Conservation (phyloP, 2,797 vertebrate genomes). For the Rhadinocentrus ornatus region DNA sequence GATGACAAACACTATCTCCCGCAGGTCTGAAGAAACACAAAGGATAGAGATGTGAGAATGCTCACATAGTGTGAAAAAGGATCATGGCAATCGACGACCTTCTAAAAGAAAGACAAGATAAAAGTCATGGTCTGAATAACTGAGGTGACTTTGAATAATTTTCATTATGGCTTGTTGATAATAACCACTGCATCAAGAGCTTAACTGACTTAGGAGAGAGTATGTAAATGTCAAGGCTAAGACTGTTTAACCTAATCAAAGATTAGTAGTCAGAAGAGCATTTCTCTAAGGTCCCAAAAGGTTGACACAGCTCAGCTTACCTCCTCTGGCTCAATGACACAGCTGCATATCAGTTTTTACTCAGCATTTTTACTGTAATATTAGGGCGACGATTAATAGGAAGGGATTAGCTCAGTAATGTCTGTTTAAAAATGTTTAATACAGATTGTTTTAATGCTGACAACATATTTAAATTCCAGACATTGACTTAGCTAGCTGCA, state of each 20-base stretch:
- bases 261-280: constrained; percentile 56
- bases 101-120: constrained; percentile 56
- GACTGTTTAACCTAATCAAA: constrained; percentile 63
- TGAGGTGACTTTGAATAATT: constrained; percentile 66
- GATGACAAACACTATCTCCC: constrained; percentile 93
- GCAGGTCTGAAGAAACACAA: constrained; percentile 86
- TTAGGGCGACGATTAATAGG: constrained; percentile 41
- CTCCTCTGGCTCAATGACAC: constrained; percentile 32
- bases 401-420: constrained; percentile 31
- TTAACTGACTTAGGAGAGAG: constrained; percentile 64
- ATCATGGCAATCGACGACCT: constrained; percentile 67
- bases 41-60: constrained; percentile 53
- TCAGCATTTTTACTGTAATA: constrained; percentile 17
- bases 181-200: constrained; percentile 60
- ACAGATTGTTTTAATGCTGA: constrained; percentile 6
- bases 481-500: constrained; percentile 22
- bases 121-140: constrained; percentile 47
- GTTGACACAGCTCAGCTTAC: constrained; percentile 58
- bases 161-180: constrained; percentile 63
- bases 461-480: constrained; percentile 36
- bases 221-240: constrained; percentile 63
- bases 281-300: constrained; percentile 49
- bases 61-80: constrained; percentile 44
- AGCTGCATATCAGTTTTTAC: constrained; percentile 34
- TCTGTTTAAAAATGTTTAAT: constrained; percentile 35